phyloP scores from a whole-genome alignment of 2,797 vertebrate genomes.

The Odontamblyopus rebecca region DNA sequence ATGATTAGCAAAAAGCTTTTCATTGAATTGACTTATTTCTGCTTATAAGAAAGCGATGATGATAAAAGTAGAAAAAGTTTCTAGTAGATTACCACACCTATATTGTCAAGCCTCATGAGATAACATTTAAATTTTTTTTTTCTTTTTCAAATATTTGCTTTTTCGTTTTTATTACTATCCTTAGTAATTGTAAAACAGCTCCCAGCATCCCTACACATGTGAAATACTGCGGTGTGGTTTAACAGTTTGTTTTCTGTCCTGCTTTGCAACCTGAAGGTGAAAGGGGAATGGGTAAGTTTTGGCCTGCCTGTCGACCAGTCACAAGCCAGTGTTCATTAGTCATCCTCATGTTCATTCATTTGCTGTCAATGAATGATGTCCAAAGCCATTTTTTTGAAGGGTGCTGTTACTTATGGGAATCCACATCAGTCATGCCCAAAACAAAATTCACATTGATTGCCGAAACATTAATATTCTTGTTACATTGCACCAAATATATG shows the following conservation, averaged over 20 bases:
- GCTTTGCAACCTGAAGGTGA: conserved; percentile 90
- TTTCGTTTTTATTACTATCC: neutral
- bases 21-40: neutral
- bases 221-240: conserved; percentile 41
- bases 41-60: neutral
- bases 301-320: conserved; percentile 57
- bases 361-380: conserved; percentile 21
- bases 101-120: neutral
- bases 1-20: neutral
- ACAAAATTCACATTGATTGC: neutral
- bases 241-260: conserved; percentile 79
- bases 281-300: conserved; percentile 92
- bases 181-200: neutral
- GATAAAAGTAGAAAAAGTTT: too few species aligned
- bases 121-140: neutral
- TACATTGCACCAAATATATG: neutral
- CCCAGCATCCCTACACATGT: neutral
- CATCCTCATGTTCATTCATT: conserved; percentile 45
- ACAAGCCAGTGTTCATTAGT: conserved; percentile 39
- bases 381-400: neutral
- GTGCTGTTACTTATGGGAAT: neutral
- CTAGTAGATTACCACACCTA: neutral
- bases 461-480: neutral
- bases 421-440: neutral
- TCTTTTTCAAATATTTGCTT: neutral